Evolutionary conservation across 2,797 vertebrate species (phyloP).

Genomic region (Phyllotis vaccarum): DNA sequence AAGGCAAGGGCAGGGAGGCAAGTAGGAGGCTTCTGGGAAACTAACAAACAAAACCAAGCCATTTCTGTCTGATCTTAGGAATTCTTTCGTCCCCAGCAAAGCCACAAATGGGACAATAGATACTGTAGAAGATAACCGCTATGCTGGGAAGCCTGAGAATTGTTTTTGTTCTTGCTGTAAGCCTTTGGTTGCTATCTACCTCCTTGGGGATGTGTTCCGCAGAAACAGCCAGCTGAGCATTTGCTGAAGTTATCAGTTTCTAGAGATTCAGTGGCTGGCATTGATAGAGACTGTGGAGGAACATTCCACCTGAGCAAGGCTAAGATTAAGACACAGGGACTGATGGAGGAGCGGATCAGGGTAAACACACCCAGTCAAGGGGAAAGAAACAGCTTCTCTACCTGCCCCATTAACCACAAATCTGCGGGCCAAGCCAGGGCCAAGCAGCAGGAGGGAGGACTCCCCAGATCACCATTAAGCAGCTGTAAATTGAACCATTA

Average conservation of each 20-base stretch:
- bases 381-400: conserved; percentile 70
- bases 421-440: conserved; percentile 33
- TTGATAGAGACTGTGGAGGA: conserved; percentile 62
- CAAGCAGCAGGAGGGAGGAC: neutral
- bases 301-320: conserved; percentile 62
- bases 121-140: conserved; percentile 24
- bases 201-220: conserved; percentile 38
- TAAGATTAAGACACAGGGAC: conserved; percentile 72
- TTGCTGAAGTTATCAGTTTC: conserved; percentile 67
- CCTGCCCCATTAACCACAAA: conserved; percentile 71
- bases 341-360: conserved; percentile 45
- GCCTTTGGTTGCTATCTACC: conserved; percentile 32
- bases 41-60: conserved; percentile 12
- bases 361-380: conserved; percentile 44
- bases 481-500: conserved; percentile 74
- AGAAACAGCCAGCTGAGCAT: conserved; percentile 33
- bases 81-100: conserved; percentile 52
- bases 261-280: conserved; percentile 58
- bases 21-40: neutral
- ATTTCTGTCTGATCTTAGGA: conserved; percentile 23
- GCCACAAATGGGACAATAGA: neutral
- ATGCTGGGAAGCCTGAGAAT: neutral
- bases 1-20: neutral
- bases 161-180: conserved; percentile 33
- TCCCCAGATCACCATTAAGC: conserved; percentile 54